Base-by-base conservation (phyloP, 2,888 invertebrate genomes). In the Ecliptopera silaceata region DNA sequence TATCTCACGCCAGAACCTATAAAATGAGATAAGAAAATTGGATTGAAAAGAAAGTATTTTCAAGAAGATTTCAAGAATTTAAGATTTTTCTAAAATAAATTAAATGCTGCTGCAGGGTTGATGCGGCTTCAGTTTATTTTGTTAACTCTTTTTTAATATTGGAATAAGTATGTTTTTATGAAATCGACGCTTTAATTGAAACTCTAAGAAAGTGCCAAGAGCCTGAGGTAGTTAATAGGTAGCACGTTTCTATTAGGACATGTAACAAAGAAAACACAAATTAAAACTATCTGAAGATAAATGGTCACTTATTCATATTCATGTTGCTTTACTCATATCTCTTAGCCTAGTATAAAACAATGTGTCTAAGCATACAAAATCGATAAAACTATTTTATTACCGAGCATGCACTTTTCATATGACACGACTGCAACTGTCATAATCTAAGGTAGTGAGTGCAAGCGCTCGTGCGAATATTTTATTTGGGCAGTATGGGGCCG, bases 401-500 rank as follows among this genome's bases (percentile, higher is more conserved):
- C 22, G 13, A 41, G 34, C 41, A 38, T 45, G 48, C 52, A 53
- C 41, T 49, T 53, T 52, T 68, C 63, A 70, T 76, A 76, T 81
- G 72, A 77, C 71, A 74, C 75, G 76, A 78, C 75, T 78, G 70
- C 66, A 65, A 67, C 77, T 79, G 83, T 84, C 84, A 83, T 75
- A 78, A n/a, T 80, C 77, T 81, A 81, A 84, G 79, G 78, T 80
- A 74, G 79, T 71, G 73, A 80, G 80, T 79, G 78, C 79, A 65
- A 57, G 65, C 69, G 66, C 68, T 69, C 65, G 79, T 80, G 79
- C 84, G 86, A 88, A 88, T 89, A 87, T 88, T 88, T 88, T 90
- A 90, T 90, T 90, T 90, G 90, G 89, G 84, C 88, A 88, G 87
- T 81, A 73, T 75, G 76, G 84, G 80, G 83, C 71, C 75, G 77